Evolutionary conservation across 2,797 vertebrate genomes (phyloP).

Genomic region (Linurgus olivaceus): DNA sequence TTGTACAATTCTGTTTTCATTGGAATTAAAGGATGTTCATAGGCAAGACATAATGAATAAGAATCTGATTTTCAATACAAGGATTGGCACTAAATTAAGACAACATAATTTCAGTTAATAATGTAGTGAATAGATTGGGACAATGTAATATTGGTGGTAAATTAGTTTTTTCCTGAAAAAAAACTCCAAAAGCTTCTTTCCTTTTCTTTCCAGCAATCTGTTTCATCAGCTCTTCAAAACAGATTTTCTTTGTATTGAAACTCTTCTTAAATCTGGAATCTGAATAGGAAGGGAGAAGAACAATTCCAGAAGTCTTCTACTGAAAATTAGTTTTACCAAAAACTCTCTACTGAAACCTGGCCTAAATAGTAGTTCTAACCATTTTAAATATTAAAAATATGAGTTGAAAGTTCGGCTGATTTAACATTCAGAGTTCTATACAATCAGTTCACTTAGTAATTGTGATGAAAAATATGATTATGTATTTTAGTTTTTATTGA

Average conservation of each 20-base stretch:
- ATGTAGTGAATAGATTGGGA: neutral
- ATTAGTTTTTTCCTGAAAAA: neutral
- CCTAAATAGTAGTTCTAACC: neutral
- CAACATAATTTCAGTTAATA: neutral
- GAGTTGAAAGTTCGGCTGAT: neutral
- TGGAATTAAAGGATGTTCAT: neutral
- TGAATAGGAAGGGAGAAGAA: neutral
- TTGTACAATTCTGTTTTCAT: neutral
- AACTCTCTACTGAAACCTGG: neutral
- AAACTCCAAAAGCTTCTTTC: rapidly evolving
- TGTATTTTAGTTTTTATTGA: constrained; percentile 23
- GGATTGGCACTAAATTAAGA: neutral
- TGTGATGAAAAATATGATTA: constrained; percentile 50
- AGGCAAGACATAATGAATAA: neutral
- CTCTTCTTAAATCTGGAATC: neutral
- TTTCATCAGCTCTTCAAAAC: neutral
- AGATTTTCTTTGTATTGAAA: neutral
- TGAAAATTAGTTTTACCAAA: neutral
- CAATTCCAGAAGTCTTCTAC: neutral
- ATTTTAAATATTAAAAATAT: neutral
- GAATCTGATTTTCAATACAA: neutral
- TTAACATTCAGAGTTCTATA: constrained; percentile 30
- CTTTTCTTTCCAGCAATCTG: rapidly evolving
- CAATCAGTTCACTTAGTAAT: constrained; percentile 39
- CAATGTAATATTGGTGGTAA: neutral